Evolutionary conservation across 2,888 invertebrate genomes (phyloP).

Genomic region (Stomorhina lunata): DNA sequence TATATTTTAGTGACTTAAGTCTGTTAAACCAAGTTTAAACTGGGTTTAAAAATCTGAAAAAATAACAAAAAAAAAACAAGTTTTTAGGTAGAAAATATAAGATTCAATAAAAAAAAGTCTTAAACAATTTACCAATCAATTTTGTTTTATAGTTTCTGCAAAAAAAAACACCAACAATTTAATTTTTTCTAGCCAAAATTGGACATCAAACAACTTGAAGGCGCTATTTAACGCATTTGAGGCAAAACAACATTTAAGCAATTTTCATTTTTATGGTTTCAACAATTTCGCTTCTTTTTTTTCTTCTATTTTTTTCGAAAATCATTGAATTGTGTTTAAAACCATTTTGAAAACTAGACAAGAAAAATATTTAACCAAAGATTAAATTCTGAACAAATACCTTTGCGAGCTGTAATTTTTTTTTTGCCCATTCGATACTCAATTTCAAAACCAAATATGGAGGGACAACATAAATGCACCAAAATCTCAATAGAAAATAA

Average conservation of each 20-base stretch:
- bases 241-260: conserved; percentile 46
- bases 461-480: conserved; percentile 52
- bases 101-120: too few relatives aligned
- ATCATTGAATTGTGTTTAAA: conserved; percentile 53
- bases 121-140: conserved; percentile 49
- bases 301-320: background rate
- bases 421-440: background rate
- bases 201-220: conserved; percentile 64
- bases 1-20: too few relatives aligned
- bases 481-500: conserved; percentile 21
- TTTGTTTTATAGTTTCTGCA: background rate
- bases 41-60: background rate
- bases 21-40: too few relatives aligned
- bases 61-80: background rate
- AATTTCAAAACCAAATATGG: conserved; percentile 52
- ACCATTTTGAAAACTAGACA: conserved; percentile 47
- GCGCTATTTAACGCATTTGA: conserved; percentile 61
- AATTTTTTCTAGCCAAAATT: conserved; percentile 61
- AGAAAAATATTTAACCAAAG: conserved; percentile 50
- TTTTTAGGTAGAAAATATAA: too few relatives aligned
- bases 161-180: conserved; percentile 54
- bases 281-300: conserved; percentile 22
- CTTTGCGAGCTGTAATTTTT: conserved; percentile 42
- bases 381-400: conserved; percentile 33
- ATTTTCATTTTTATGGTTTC: conserved; percentile 28